Conservation (phyloP, 2,888 invertebrate species). For the Lumbricus terrestris region DNA sequence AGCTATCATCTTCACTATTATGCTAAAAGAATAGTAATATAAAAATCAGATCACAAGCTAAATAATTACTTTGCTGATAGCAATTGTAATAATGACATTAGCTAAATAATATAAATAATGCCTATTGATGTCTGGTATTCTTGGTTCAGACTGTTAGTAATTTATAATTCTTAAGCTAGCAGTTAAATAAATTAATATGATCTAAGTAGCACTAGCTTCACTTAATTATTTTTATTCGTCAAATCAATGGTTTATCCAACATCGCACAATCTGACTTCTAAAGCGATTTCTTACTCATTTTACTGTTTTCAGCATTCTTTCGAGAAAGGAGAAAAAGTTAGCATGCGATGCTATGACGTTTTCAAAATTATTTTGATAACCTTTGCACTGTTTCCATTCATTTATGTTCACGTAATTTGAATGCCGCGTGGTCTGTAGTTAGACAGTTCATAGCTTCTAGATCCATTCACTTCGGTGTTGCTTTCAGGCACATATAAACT, state of each 20-base stretch:
- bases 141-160: not conserved
- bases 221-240: not conserved
- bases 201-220: not conserved
- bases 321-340: slow-evolving; percentile 6
- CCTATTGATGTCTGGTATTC: not conserved
- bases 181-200: not conserved
- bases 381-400: not conserved
- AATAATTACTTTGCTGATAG: not conserved
- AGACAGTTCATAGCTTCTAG: not conserved
- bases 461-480: not conserved
- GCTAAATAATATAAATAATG: not conserved
- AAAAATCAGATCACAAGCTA: not conserved
- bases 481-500: not conserved
- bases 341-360: not conserved
- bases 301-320: slow-evolving; percentile 6
- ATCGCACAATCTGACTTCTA: not conserved
- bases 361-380: not conserved
- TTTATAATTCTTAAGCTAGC: not conserved
- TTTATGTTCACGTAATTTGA: not conserved
- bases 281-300: not conserved
- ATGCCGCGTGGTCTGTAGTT: not conserved
- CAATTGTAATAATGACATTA: not conserved
- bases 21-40: not conserved
- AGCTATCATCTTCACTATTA: not conserved
- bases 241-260: not conserved